Percentiles rank a stretch among this genome's conserved stretches.
phyloP scores from a whole-genome alignment of 2,797 vertebrate genomes.

The Clangula hyemalis region DNA sequence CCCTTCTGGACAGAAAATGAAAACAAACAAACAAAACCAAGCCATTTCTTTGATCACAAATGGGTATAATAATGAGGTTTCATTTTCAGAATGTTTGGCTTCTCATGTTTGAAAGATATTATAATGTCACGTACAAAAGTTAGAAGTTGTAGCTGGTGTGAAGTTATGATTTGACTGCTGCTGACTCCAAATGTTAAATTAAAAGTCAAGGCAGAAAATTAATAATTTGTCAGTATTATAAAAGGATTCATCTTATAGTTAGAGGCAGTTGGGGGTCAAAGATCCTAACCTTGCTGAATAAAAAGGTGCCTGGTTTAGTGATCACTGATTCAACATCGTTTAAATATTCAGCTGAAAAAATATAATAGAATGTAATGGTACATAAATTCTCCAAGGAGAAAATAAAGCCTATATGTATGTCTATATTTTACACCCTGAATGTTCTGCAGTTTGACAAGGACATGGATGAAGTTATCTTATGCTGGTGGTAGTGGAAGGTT shows the following conservation, averaged over 20 bases:
- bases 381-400: slow-evolving; percentile 72
- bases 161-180: background rate
- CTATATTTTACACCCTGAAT: slow-evolving; percentile 35
- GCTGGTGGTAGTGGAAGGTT: background rate
- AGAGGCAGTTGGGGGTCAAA: slow-evolving; percentile 7
- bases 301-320: slow-evolving; percentile 20
- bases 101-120: background rate
- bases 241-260: background rate
- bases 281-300: slow-evolving; percentile 40
- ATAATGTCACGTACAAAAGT: background rate
- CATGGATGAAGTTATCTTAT: slow-evolving; percentile 9
- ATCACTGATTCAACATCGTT: slow-evolving; percentile 50
- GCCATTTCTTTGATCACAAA: background rate
- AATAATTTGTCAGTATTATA: slow-evolving; percentile 26
- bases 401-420: slow-evolving; percentile 42
- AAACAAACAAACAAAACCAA: background rate
- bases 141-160: background rate
- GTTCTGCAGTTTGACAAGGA: slow-evolving; percentile 64
- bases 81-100: background rate
- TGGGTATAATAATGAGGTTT: background rate
- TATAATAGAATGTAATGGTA: slow-evolving; percentile 59
- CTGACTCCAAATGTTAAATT: slow-evolving; percentile 42
- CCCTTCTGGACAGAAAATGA: background rate
- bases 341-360: slow-evolving; percentile 24
- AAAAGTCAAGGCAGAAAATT: background rate